Evolutionary conservation across 2,797 vertebrate genomes (phyloP), one percentile per base, ranked within the genome.

Genomic region (Mormyrus hasselquistii): DNA sequence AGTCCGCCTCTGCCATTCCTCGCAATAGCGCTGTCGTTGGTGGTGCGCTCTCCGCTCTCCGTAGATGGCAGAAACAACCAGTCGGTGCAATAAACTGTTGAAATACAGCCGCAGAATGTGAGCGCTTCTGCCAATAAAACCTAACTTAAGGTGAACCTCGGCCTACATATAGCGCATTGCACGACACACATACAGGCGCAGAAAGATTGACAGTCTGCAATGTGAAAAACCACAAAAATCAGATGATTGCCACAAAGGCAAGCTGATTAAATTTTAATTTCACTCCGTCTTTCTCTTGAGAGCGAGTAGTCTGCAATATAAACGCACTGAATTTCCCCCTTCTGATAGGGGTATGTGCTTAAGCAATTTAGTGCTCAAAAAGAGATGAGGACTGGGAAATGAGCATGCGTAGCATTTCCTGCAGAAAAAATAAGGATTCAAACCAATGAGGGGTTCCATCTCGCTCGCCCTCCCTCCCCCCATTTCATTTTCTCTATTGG

Each of bases 1-100:
- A 92, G 50, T 98, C 97, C 87, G 96, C 96, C 90, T 98, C 97
- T 90, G 97, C 97, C 98, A 99, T 99, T 79, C 83, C 89, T 82
- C 49, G 84, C 62, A n/a, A 55, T 69, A 14, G 73, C 25, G 38
- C 73, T 89, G 49, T 19, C 50, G 57, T 69, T 89, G 16, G 7
- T 86, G 59, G 4, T 57, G 55, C 59, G 47, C 50, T 34, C n/a
- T 34, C 4, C 52, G 57, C 47, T 25, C 47, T 69, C 83, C 6
- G 50, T 16, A 12, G 83, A 89, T 86, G 50, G 10, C 62, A 73
- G 59, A 82, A 82, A 65, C 38, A 84, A n/a, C 12, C 52, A 83
- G 38, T 87, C 34, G 44, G 10, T 4, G 53, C 57, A 89, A 34
- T 49, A 69, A 25, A 73, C 29, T 73, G 19, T 53, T 50, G 25